Percentiles rank a stretch among this genome's conserved stretches.
These are phyloP conservation scores for Scaptomyza cyrtandrae DNA, from an alignment of 2,888 invertebrate species.

Conservation along the genomic window DNA sequence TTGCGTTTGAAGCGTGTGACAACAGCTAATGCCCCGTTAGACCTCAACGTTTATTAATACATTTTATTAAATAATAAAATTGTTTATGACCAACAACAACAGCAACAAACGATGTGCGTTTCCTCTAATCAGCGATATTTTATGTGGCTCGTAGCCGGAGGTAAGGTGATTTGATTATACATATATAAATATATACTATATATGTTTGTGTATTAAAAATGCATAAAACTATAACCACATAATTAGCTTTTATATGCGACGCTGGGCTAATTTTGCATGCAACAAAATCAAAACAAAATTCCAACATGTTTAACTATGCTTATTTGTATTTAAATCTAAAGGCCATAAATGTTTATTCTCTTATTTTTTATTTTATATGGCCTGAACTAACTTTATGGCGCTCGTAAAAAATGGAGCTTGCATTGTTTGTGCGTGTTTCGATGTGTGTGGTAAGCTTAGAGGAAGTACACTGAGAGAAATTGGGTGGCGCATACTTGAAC, in stretches of 20 bases:
- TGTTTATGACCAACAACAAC: conserved; percentile 52
- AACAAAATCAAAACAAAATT: conserved; percentile 11
- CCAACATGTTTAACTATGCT: conserved; percentile 68
- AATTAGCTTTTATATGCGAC: conserved; percentile 74
- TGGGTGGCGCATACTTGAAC: too few species aligned
- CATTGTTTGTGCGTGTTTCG: conserved; percentile 31
- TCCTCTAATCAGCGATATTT: conserved; percentile 69
- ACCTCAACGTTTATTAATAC: conserved; percentile 73
- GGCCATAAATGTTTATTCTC: conserved; percentile 66
- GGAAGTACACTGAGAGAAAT: neutral
- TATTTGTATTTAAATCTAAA: conserved; percentile 76
- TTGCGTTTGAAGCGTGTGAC: conserved; percentile 62
- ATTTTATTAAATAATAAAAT: conserved; percentile 76
- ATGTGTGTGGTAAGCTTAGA: neutral
- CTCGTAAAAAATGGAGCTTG: conserved; percentile 73
- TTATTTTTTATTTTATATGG: conserved; percentile 37
- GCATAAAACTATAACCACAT: conserved; percentile 80
- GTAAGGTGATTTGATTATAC: too few species aligned
- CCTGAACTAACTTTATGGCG: conserved; percentile 67
- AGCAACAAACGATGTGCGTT: conserved; percentile 56
- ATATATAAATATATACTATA: neutral
- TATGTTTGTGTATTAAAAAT: conserved; percentile 72
- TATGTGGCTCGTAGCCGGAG: conserved; percentile 43
- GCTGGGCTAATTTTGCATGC: conserved; percentile 75
- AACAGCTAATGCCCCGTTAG: conserved; percentile 64